A percentile compares a stretch with the other conserved stretches of the same genome.
Conservation (phyloP, 2,888 invertebrate genomes). For the Athalia rosae region DNA sequence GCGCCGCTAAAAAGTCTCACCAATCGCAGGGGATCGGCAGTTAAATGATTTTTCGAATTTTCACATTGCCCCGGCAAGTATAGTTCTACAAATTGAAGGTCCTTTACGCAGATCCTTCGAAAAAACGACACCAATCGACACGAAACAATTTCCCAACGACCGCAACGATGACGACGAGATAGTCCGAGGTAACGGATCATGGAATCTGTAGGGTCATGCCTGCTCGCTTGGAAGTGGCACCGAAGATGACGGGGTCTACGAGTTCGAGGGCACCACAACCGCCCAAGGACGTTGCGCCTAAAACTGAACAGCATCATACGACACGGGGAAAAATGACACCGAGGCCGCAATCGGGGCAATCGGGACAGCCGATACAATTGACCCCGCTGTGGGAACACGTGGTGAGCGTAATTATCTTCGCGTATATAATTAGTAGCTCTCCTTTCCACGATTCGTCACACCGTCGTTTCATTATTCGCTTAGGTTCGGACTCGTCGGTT, state of each 20-base stretch:
- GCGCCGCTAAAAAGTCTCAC: no score
- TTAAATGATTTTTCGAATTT: no score
- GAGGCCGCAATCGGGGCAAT: slow-evolving; percentile 61
- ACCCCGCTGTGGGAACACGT: slow-evolving; percentile 90
- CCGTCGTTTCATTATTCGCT: not conserved
- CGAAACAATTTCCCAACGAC: not conserved
- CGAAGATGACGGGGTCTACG: slow-evolving; percentile 67
- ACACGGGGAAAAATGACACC: slow-evolving; percentile 63
- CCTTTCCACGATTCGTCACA: no score
- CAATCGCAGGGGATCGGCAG: no score
- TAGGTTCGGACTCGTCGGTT: slow-evolving; percentile 81
- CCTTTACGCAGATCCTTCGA: no score
- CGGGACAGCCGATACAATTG: slow-evolving; percentile 75
- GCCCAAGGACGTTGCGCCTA: slow-evolving; percentile 72
- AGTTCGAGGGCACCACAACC: slow-evolving; percentile 62
- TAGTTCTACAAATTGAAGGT: no score
- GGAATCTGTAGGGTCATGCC: slow-evolving; percentile 63
- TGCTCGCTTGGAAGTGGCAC: slow-evolving; percentile 60
- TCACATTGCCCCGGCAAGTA: no score
- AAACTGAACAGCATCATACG: slow-evolving; percentile 52
- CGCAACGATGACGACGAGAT: slow-evolving; percentile 1
- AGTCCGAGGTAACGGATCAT: slow-evolving; percentile 46
- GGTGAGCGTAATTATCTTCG: slow-evolving; percentile 61
- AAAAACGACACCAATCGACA: no score
- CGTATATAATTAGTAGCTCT: no score